Conservation (phyloP, 2,113 vertebrate species). For the Nicator chloris region DNA sequence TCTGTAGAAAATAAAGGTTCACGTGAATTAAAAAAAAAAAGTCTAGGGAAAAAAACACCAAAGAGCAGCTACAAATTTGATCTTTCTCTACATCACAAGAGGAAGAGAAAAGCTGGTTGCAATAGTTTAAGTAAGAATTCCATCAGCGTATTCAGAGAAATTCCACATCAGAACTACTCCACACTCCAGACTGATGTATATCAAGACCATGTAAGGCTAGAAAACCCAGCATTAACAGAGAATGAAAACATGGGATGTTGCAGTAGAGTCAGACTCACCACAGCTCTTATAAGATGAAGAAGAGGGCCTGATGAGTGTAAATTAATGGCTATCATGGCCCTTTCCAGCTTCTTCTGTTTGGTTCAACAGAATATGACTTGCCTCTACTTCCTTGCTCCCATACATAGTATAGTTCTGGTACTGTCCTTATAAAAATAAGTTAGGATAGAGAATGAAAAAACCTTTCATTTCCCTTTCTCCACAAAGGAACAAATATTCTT, state of each 20-base stretch:
- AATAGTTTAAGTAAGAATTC: background rate
- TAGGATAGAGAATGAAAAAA: background rate
- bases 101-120: background rate
- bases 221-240: background rate
- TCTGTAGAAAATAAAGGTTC: background rate
- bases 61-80: background rate
- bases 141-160: background rate
- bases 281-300: background rate
- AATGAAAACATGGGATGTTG: background rate
- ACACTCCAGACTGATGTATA: background rate
- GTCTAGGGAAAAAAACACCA: accelerated
- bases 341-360: background rate
- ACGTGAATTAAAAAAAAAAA: background rate
- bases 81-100: background rate
- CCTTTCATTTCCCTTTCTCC: background rate
- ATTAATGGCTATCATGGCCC: background rate
- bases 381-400: background rate
- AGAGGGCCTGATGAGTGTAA: background rate
- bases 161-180: background rate
- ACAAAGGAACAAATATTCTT: background rate
- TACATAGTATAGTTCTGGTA: background rate
- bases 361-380: background rate
- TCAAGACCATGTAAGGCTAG: background rate
- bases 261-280: background rate
- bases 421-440: background rate